Base-by-base conservation (phyloP, 2,888 invertebrate genomes). In the Aspidiotus rigidus region DNA sequence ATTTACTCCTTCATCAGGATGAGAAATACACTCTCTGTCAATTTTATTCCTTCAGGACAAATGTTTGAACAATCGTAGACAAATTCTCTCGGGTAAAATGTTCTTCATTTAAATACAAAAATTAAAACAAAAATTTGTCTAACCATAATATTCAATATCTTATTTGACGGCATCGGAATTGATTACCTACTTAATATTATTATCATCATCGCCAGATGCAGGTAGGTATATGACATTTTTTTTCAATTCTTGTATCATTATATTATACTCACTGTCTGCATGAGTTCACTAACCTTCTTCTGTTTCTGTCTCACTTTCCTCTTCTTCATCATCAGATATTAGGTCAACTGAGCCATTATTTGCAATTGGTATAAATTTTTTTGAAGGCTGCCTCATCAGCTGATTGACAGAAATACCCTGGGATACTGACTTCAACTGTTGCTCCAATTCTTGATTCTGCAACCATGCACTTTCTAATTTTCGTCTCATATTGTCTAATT, bases 381-480 rank as follows among this genome's bases (percentile, higher is more conserved):
- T 75, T 1, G 75, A 76, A 11, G 74, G 74, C 67, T 75, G 75
- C 63, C 74, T 75, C 15, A 73, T 72, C 2, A 76, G 69, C 16
- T 73, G 73, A 13, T 60, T 62, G 11, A 60, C 55, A 7, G 71
- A 71, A 3, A 70, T 69, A 5, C 67, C 71, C 62, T 72, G 74
- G 44, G 42, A 73, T 76, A 86, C 76, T 62, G 85, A 83, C 76
- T 86, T 85, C 74, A 90, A 77, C 79, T 86, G 87, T 77, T 86
- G 88, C 77, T 93, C 91, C 72, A 93, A 78, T 75, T 86, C 83
- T 64, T 85, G 82, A 75, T 90, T 90, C 78, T 84, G 86, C 75
- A 87, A 84, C 77, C 86, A 89, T 71, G 87, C 82, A 76, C 92
- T 91, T 76, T 92, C 92, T 74, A 90, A 79, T 76, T 90, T 89